Evolutionary conservation across 2,113 vertebrate genomes (phyloP).

Genomic region (Atherinomorus stipes): DNA sequence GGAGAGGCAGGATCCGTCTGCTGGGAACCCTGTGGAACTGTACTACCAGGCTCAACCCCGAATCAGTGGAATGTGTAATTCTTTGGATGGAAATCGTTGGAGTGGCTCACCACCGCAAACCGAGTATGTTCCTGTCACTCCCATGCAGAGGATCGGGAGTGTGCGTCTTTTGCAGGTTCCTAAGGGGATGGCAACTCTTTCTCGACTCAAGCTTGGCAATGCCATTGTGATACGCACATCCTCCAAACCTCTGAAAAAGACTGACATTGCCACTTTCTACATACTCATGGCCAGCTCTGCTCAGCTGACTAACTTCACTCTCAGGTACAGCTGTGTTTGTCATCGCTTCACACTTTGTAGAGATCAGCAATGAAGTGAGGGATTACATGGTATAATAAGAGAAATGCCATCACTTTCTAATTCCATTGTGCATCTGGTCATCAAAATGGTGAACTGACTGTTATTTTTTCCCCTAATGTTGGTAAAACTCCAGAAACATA

Average conservation of each 20-base stretch:
- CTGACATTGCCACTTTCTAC: constrained; percentile 88
- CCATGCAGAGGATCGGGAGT: constrained; percentile 92
- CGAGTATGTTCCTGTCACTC: constrained; percentile 83
- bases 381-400: background rate
- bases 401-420: too few relatives aligned
- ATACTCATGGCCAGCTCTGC: constrained; percentile 86
- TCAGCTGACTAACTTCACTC: constrained; percentile 88
- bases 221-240: constrained; percentile 86
- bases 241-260: constrained; percentile 85
- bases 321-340: constrained; percentile 85
- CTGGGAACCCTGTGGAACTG: constrained; percentile 89
- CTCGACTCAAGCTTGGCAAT: constrained; percentile 87
- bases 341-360: background rate
- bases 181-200: constrained; percentile 80
- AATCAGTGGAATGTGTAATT: constrained; percentile 79
- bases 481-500: constrained; percentile 39
- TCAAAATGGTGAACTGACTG: background rate
- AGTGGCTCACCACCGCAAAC: constrained; percentile 70
- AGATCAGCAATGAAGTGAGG: background rate
- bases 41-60: constrained; percentile 88
- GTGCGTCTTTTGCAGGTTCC: constrained; percentile 88
- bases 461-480: constrained; percentile 32
- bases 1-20: constrained; percentile 78
- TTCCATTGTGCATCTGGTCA: background rate
- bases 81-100: constrained; percentile 59